Evolutionary conservation across 2,888 invertebrate species (phyloP).

Genomic region (Nemotelus nigrinus): DNA sequence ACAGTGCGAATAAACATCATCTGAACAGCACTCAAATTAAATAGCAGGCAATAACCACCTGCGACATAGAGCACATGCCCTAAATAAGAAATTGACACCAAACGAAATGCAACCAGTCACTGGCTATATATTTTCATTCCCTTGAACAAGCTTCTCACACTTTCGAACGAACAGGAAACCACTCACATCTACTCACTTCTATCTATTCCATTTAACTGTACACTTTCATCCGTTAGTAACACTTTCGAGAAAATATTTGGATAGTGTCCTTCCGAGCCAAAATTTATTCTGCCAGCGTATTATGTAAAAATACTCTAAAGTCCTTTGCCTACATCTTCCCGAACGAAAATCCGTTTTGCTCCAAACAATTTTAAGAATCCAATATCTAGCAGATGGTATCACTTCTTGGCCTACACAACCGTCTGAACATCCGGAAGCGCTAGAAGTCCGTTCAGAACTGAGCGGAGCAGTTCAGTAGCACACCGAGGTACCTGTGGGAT

Average conservation of each 20-base stretch:
- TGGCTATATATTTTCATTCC: not conserved
- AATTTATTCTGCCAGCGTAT: not conserved
- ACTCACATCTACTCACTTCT: not conserved
- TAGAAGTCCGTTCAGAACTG: conserved; percentile 33
- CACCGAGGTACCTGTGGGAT: conserved; percentile 3
- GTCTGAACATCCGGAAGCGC: conserved; percentile 14
- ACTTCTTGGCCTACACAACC: not conserved
- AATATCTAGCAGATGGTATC: too few relatives aligned
- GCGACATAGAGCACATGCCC: conserved; percentile 22
- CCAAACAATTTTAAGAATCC: too few relatives aligned
- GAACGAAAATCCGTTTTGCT: too few relatives aligned
- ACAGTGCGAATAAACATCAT: not conserved
- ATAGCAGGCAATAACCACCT: conserved; percentile 23
- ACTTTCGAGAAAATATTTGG: not conserved
- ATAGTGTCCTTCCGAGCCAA: not conserved
- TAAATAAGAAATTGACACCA: conserved; percentile 6
- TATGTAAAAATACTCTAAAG: too few relatives aligned
- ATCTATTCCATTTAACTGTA: not conserved
- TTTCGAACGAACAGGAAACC: not conserved
- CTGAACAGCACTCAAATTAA: conserved; percentile 7
- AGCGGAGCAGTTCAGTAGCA: not conserved
- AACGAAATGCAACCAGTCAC: not conserved
- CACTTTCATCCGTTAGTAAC: not conserved
- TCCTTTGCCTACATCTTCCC: too few relatives aligned
- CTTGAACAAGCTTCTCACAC: not conserved